Percentiles rank a stretch among this genome's conserved stretches.
These are phyloP conservation scores for Coranthus polyacanthus DNA, from an alignment of 2,797 vertebrate species.

Conservation along the genomic window DNA sequence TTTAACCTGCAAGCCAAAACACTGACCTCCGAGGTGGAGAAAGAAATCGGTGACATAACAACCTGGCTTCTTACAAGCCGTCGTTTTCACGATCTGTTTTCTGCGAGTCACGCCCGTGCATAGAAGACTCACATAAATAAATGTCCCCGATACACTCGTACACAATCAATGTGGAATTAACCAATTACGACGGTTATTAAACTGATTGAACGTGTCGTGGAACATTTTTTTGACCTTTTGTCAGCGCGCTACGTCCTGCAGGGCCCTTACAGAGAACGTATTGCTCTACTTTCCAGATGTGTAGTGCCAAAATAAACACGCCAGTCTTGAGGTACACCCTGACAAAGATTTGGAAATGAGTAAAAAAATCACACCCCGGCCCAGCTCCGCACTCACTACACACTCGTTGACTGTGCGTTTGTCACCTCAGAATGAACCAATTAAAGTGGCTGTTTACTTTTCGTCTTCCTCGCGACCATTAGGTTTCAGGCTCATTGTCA, in stretches of 20 bases:
- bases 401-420: conserved; percentile 30
- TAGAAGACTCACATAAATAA: neutral
- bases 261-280: conserved; percentile 27
- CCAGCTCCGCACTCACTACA: conserved; percentile 21
- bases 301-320: conserved; percentile 57
- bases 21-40: conserved; percentile 15
- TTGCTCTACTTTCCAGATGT: conserved; percentile 47
- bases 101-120: neutral
- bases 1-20: conserved; percentile 3
- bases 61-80: too few relatives aligned
- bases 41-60: conserved; percentile 18
- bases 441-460: conserved; percentile 50
- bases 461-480: conserved; percentile 41
- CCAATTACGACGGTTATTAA: conserved; percentile 7
- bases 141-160: too few relatives aligned
- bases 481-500: conserved; percentile 20
- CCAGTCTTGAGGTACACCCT: conserved; percentile 63
- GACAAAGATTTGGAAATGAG: conserved; percentile 62
- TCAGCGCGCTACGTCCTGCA: neutral
- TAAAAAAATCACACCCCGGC: conserved; percentile 39
- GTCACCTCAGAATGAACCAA: conserved; percentile 38
- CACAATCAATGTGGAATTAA: conserved; percentile 14
- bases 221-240: conserved; percentile 16
- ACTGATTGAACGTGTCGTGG: neutral
- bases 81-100: neutral